Evolutionary conservation across 2,797 vertebrate species (phyloP).

Genomic region (Eospalax fontanierii): DNA sequence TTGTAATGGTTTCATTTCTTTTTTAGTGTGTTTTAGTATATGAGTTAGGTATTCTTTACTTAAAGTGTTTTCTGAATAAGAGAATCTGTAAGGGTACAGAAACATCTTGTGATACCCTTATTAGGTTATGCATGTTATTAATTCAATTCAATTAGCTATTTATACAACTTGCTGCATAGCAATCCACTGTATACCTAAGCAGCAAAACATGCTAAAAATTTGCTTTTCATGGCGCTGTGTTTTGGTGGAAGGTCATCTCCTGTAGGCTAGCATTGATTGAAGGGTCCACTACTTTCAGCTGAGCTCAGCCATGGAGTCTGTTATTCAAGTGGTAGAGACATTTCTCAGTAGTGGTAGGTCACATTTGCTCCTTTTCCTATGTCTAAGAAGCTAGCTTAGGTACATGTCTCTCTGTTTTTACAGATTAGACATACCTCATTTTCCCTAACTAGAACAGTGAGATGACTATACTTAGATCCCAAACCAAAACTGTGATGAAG

Average conservation of each 20-base stretch:
- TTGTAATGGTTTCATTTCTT: not conserved
- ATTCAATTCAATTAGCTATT: constrained; percentile 32
- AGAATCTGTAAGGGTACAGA: not conserved
- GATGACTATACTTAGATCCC: not conserved
- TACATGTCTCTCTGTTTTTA: not conserved
- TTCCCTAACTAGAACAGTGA: not conserved
- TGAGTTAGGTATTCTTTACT: not conserved
- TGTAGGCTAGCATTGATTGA: not conserved
- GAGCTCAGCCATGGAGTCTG: not conserved
- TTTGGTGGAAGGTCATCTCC: not conserved
- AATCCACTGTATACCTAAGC: not conserved
- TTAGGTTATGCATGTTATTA: not conserved
- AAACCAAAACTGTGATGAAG: not conserved
- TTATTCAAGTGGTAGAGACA: not conserved
- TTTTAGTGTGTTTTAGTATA: constrained; percentile 1
- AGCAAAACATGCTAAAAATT: not conserved
- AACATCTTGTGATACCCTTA: not conserved
- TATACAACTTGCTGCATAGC: not conserved
- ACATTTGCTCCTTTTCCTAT: not conserved
- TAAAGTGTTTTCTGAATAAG: constrained; percentile 47
- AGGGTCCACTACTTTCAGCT: not conserved
- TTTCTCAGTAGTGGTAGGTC: not conserved
- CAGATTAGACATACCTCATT: not conserved
- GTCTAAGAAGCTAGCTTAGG: not conserved
- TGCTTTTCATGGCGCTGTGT: not conserved